Evolutionary conservation across 2,888 invertebrate species (phyloP).

Genomic region (Lasius platythorax): DNA sequence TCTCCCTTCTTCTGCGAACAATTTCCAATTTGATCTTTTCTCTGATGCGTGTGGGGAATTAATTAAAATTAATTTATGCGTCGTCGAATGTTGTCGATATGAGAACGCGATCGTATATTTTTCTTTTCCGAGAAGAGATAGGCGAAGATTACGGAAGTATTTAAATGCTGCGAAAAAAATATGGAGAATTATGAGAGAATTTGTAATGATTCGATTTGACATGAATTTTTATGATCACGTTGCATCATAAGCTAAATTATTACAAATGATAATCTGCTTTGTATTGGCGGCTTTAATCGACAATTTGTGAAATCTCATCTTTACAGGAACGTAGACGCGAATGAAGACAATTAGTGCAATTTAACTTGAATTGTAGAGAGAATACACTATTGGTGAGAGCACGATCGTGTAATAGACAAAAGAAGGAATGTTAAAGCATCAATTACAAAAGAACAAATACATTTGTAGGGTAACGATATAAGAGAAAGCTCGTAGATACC

Average conservation of each 20-base stretch:
- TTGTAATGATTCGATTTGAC: neutral
- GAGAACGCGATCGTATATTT: neutral
- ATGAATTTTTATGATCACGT: neutral
- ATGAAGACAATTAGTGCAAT: neutral
- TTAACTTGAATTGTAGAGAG: neutral
- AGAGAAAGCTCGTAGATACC: neutral
- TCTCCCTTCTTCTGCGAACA: slow-evolving; percentile 72
- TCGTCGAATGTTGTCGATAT: neutral
- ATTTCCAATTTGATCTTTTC: slow-evolving; percentile 13
- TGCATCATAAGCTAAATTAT: neutral
- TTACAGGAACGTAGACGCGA: neutral
- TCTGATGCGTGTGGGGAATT: neutral
- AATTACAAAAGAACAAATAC: neutral
- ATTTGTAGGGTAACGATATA: neutral
- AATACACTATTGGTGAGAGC: neutral
- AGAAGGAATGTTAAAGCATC: neutral
- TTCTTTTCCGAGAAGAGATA: neutral
- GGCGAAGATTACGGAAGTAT: neutral
- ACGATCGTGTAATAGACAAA: neutral
- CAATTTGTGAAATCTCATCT: neutral
- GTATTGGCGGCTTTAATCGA: neutral
- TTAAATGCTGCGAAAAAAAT: neutral
- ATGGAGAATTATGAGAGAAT: neutral
- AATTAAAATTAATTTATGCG: neutral
- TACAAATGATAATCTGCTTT: neutral